Evolutionary conservation across 1,140 invertebrate species (phyloP), one percentile per base, ranked within the genome.

Genomic region (Neodiprion pinetum): DNA sequence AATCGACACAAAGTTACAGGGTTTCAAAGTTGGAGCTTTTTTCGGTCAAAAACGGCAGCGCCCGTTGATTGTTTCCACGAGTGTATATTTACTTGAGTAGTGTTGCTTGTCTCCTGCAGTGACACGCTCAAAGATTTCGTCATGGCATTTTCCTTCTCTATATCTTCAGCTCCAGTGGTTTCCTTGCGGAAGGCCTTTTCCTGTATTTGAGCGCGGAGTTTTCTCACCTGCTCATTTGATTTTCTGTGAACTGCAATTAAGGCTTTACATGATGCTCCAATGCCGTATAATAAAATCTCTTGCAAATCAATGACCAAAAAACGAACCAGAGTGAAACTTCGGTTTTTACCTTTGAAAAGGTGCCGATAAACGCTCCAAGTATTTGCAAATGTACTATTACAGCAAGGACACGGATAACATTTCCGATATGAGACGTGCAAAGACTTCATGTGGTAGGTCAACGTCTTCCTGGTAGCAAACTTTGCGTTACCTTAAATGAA

Each of bases 341-440:
- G 48, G 8, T 7, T 48, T 17, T 93, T 91, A 81, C 93, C 91
- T 90, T 93, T 94, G 72, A 90, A 91, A 9, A 94, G 87, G 89
- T 94, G 93, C n/a, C 93, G 88, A 80, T 93, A 92, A 7, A 94
- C 93, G 79, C 92, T 91, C 90, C 92, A 93, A 0, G 91, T 89
- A 77, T 93, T 93, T 50, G 92, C 88, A 84, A 94, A 94, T 75
- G 90, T 91, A 74, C 91, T 90, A n/a, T 91, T 84, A 81, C 93
- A 94, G 74, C 91, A 91, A 11, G 92, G 93, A 81, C 93, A 95
- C 12, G 91, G 90, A 82, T 92, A 94, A 5, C 92, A 91, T 66
- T 91, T 84, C 53, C 91, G 86, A 68, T 90, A 91, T n/a, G 91
- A 88, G 67, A 92, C 89, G 81, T 94, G 93, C 83, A 93, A 89